phyloP scores from a whole-genome alignment of 1,140 invertebrate species.

The Brachionus plicatilis region DNA sequence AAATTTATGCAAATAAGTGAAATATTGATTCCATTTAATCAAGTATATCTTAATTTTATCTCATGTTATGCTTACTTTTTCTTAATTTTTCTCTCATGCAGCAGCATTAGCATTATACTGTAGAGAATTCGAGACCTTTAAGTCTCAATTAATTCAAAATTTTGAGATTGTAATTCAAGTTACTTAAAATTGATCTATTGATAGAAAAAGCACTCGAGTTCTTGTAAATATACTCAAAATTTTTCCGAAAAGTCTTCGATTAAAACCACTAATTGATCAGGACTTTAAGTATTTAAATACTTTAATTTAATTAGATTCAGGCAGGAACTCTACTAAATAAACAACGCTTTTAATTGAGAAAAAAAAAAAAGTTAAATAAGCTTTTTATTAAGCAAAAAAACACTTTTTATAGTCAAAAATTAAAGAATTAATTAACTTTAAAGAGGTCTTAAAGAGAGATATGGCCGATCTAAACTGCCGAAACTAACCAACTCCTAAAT shows the following conservation, averaged over 20 bases:
- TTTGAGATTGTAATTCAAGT: background rate
- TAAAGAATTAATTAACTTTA: no score
- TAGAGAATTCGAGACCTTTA: background rate
- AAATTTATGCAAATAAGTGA: background rate
- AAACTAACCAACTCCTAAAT: no score
- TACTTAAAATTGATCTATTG: background rate
- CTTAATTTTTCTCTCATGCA: background rate
- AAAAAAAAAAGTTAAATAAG: background rate
- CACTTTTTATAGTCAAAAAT: no score
- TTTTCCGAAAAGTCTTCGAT: background rate
- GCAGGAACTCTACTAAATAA: background rate
- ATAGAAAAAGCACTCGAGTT: background rate
- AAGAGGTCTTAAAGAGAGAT: no score
- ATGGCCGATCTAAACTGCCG: no score
- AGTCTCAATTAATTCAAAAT: background rate
- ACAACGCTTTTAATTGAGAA: background rate
- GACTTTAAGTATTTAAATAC: background rate
- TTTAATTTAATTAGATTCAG: background rate
- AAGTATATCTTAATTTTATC: background rate
- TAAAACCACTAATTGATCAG: background rate
- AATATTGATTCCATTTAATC: background rate
- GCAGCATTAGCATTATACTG: no score
- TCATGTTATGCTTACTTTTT: background rate
- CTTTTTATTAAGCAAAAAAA: no score
- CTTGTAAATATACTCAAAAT: background rate